Evolutionary conservation across 2,113 vertebrate species (phyloP).

Genomic region (Mastomys natalensis): DNA sequence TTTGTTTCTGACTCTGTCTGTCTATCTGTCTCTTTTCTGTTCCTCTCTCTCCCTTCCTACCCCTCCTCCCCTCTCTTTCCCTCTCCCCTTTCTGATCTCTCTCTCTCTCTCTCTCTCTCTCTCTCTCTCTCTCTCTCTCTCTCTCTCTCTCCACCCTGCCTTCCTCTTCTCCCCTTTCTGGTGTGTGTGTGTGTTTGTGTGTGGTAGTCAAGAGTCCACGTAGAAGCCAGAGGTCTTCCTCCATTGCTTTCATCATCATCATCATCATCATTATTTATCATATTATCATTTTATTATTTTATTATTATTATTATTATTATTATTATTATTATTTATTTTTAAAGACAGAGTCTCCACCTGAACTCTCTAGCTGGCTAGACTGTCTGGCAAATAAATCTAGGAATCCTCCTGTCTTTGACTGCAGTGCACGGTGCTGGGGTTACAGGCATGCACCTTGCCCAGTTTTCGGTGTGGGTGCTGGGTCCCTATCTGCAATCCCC

Average conservation of each 20-base stretch:
- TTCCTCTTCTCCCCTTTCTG: no score
- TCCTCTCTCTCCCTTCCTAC: not conserved
- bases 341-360: not conserved
- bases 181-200: no score
- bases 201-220: not conserved
- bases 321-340: not conserved
- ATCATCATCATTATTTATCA: no score
- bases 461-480: not conserved
- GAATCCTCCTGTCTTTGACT: not conserved
- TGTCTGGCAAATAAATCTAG: no score
- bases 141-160: no score
- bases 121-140: no score
- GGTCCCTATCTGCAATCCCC: not conserved
- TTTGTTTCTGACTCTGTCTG: not conserved
- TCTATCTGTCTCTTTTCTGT: not conserved
- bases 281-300: no score
- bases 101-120: no score
- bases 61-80: no score
- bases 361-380: not conserved
- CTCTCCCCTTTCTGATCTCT: not conserved
- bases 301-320: not conserved
- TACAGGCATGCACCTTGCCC: not conserved
- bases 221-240: not conserved
- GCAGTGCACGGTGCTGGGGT: not conserved
- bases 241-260: not conserved